Percentiles rank a stretch among this genome's conserved stretches.
These are phyloP conservation scores for Myripristis jacobus DNA, from an alignment of 2,797 vertebrate genomes.

Conservation along the genomic window DNA sequence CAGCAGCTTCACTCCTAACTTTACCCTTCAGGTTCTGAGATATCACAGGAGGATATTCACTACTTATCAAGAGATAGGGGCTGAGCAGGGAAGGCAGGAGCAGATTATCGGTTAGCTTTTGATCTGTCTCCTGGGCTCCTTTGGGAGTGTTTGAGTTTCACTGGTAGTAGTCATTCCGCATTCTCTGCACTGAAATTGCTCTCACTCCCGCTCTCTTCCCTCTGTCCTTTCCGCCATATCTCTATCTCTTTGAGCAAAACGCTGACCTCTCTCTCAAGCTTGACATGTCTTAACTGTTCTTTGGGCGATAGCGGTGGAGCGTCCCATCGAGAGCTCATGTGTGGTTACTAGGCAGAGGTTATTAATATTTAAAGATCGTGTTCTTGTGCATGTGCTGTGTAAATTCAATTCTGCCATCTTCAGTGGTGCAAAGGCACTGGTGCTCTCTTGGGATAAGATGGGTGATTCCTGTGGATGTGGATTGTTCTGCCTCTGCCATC, in stretches of 20 bases:
- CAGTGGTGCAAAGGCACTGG: constrained; percentile 55
- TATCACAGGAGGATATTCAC: constrained; percentile 45
- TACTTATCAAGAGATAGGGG: constrained; percentile 18
- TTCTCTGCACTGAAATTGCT: constrained; percentile 24
- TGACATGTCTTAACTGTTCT: constrained; percentile 28
- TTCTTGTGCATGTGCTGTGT: constrained; percentile 65
- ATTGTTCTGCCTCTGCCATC: constrained; percentile 35
- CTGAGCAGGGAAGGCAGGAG: constrained; percentile 15
- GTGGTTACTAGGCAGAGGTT: constrained; percentile 80
- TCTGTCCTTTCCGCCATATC: constrained; percentile 12
- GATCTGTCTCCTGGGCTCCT: constrained; percentile 43
- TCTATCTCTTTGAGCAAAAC: constrained; percentile 42
- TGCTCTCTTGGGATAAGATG: constrained; percentile 50
- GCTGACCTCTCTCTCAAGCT: constrained; percentile 55
- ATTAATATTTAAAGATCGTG: constrained; percentile 81
- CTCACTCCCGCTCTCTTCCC: not conserved
- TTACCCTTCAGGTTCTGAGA: constrained; percentile 43
- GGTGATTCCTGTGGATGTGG: constrained; percentile 50
- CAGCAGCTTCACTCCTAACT: constrained; percentile 30
- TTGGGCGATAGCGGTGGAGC: constrained; percentile 23
- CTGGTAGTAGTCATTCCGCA: constrained; percentile 2
- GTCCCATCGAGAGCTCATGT: constrained; percentile 40
- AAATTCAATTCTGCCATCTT: constrained; percentile 61
- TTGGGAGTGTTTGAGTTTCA: constrained; percentile 45
- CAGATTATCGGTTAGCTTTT: constrained; percentile 49